phyloP scores from a whole-genome alignment of 2,113 vertebrate species.

The Nothoprocta pentlandii region DNA sequence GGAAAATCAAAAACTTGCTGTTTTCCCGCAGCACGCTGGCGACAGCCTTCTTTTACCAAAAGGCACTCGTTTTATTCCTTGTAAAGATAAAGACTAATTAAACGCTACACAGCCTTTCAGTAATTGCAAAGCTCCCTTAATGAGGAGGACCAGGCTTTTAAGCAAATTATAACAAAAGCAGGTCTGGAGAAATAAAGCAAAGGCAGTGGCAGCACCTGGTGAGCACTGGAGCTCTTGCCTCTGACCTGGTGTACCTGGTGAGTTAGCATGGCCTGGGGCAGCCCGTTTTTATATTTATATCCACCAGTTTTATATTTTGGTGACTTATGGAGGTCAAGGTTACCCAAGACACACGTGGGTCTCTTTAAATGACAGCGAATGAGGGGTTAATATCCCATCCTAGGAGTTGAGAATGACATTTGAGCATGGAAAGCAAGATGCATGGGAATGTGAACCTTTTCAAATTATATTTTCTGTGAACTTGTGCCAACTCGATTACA shows the following conservation, averaged over 20 bases:
- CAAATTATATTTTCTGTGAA: conserved; percentile 62
- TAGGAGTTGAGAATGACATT: conserved; percentile 35
- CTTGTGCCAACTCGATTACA: conserved; percentile 51
- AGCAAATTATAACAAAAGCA: not conserved
- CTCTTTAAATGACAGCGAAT: not conserved
- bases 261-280: too few relatives aligned
- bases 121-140: conserved; percentile 62
- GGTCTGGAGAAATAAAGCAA: not conserved
- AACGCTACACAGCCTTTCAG: conserved; percentile 70
- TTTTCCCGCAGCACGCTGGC: not conserved
- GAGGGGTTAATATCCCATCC: conserved; percentile 49
- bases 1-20: conserved; percentile 63
- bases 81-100: conserved; percentile 79
- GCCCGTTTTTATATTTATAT: too few relatives aligned
- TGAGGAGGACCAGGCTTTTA: conserved; percentile 25
- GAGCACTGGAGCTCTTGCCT: too few relatives aligned
- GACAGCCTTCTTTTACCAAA: conserved; percentile 65
- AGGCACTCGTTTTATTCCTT: conserved; percentile 67
- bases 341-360: not conserved
- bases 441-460: conserved; percentile 64
- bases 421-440: conserved; percentile 42
- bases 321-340: not conserved
- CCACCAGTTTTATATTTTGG: not conserved
- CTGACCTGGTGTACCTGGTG: too few relatives aligned
- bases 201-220: fast-evolving